These are phyloP conservation scores for Anastrepha obliqua DNA, from an alignment of 1,140 invertebrate genomes.

Conservation along the genomic window DNA sequence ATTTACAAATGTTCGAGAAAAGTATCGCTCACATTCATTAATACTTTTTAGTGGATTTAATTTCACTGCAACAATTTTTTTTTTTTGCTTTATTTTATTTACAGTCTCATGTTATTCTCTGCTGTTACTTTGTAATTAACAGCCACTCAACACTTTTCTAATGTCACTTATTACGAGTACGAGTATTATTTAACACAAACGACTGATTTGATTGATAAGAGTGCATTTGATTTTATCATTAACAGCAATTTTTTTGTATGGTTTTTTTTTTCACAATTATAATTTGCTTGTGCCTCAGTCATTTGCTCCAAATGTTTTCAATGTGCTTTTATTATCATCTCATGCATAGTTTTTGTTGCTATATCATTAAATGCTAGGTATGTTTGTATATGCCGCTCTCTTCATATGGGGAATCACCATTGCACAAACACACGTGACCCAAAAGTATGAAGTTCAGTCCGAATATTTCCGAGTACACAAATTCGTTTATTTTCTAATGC, in stretches of 20 bases:
- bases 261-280: not conserved
- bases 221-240: not conserved
- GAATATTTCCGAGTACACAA: not conserved
- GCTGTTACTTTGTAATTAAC: not conserved
- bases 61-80: not conserved
- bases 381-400: not conserved
- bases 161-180: not conserved
- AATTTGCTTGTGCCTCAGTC: not conserved
- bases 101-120: not conserved
- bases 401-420: constrained; percentile 32
- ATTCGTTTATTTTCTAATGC: not conserved
- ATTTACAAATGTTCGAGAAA: not conserved
- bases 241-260: not conserved
- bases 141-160: constrained; percentile 9
- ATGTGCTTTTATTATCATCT: not conserved
- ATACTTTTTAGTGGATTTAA: not conserved
- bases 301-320: constrained; percentile 15
- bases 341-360: not conserved
- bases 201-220: not conserved
- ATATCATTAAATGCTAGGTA: not conserved
- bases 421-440: not conserved
- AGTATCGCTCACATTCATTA: not conserved
- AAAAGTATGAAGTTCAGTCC: not conserved
- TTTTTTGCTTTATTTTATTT: not conserved
- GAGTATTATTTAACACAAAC: not conserved